phyloP scores from a whole-genome alignment of 2,888 invertebrate species.

The Palloptera scutellata region DNA sequence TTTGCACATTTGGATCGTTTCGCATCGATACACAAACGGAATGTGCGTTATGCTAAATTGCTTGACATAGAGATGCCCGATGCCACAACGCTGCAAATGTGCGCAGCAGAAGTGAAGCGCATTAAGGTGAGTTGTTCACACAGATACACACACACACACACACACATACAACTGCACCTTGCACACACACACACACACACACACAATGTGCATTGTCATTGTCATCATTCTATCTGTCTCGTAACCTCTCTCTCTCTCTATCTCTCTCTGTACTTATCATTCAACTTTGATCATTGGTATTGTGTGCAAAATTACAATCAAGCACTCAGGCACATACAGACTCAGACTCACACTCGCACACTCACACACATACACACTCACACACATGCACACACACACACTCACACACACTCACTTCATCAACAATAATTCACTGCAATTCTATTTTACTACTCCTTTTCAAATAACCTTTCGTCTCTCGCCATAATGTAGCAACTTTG shows the following conservation, averaged over 20 bases:
- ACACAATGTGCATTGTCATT: neutral
- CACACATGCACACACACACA: conserved; percentile 57
- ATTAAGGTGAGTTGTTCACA: conserved; percentile 68
- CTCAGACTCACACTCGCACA: conserved; percentile 50
- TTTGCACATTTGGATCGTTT: conserved; percentile 72
- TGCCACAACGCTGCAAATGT: conserved; percentile 78
- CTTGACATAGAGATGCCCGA: conserved; percentile 89
- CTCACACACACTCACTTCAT: neutral
- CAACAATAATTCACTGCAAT: neutral
- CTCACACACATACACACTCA: conserved; percentile 62
- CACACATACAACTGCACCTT: conserved; percentile 61
- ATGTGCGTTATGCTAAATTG: conserved; percentile 78
- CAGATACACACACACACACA: neutral
- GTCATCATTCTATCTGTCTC: too few relatives aligned
- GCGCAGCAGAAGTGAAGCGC: conserved; percentile 79
- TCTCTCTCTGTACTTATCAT: too few relatives aligned
- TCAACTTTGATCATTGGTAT: too few relatives aligned
- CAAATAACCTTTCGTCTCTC: neutral
- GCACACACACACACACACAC: conserved; percentile 55
- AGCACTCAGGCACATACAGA: conserved; percentile 61
- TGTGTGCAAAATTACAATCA: too few relatives aligned
- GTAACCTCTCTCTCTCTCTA: too few relatives aligned
- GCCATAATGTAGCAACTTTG: conserved; percentile 74
- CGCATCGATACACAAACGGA: conserved; percentile 73
- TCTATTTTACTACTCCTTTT: neutral